phyloP scores from a whole-genome alignment of 2,113 vertebrate species.

The Tringa solitaria region DNA sequence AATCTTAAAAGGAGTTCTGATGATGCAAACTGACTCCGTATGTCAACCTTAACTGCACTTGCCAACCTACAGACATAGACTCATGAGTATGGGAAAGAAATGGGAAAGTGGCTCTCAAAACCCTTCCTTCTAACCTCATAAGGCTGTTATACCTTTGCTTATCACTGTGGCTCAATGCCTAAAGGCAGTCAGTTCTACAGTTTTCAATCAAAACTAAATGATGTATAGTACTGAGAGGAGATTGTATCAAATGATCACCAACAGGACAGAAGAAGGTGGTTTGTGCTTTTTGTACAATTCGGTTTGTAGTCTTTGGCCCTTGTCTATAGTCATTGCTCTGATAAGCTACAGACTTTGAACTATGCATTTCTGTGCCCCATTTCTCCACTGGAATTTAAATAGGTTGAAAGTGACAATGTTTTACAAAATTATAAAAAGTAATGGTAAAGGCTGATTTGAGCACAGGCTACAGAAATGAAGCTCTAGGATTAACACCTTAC shows the following conservation, averaged over 20 bases:
- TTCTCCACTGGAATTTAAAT: conserved; percentile 64
- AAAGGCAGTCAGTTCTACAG: not conserved
- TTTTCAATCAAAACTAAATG: not conserved
- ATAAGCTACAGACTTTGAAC: conserved; percentile 13
- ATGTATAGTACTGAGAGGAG: not conserved
- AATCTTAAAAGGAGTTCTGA: not conserved
- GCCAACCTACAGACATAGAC: not conserved
- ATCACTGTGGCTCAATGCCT: not conserved
- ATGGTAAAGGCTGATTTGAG: conserved; percentile 60
- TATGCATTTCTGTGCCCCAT: conserved; percentile 69
- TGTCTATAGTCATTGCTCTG: not conserved
- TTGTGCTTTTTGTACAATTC: not conserved
- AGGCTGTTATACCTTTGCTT: not conserved
- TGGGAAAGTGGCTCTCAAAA: not conserved
- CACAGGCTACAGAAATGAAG: conserved; percentile 38
- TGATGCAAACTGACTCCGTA: not conserved
- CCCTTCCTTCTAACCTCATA: not conserved
- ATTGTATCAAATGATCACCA: not conserved
- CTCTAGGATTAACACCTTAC: conserved; percentile 69
- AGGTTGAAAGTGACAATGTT: conserved; percentile 58
- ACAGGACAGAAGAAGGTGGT: not conserved
- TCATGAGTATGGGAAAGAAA: not conserved
- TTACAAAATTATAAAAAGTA: conserved; percentile 62
- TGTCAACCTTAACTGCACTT: not conserved
- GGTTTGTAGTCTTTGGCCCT: not conserved